Evolutionary conservation across 2,888 invertebrate genomes (phyloP).

Genomic region (Anticlea derivata): DNA sequence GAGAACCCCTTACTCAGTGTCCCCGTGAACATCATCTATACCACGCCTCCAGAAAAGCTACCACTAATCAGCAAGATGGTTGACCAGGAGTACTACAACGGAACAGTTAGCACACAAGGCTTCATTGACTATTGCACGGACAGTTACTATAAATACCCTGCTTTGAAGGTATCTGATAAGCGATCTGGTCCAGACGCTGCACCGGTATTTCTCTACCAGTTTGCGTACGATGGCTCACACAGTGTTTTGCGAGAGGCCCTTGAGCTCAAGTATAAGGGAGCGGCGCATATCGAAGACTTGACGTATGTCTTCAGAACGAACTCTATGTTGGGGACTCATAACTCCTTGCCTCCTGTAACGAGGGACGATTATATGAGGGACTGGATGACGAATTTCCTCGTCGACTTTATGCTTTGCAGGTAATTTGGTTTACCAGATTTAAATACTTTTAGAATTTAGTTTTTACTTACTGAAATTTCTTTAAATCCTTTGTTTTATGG

Average conservation of each 20-base stretch:
- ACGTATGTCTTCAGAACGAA: slow-evolving; percentile 78
- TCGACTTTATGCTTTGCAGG: slow-evolving; percentile 61
- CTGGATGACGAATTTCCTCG: slow-evolving; percentile 58
- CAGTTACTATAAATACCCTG: slow-evolving; percentile 60
- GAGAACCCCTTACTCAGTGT: slow-evolving; percentile 48
- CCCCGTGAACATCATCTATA: slow-evolving; percentile 49
- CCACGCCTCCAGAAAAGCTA: slow-evolving; percentile 36
- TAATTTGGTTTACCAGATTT: slow-evolving; percentile 38
- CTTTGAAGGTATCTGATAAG: slow-evolving; percentile 52
- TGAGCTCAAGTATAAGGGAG: slow-evolving; percentile 69
- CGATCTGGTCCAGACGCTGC: slow-evolving; percentile 51
- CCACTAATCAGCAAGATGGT: slow-evolving; percentile 44
- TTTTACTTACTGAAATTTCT: too few relatives aligned
- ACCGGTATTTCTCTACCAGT: slow-evolving; percentile 80
- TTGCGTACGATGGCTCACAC: slow-evolving; percentile 74
- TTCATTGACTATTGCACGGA: slow-evolving; percentile 59
- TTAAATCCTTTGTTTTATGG: too few relatives aligned
- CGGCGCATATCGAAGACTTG: slow-evolving; percentile 85
- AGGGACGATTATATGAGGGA: slow-evolving; percentile 53
- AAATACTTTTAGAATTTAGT: background rate
- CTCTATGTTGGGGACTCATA: slow-evolving; percentile 43
- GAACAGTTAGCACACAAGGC: slow-evolving; percentile 47
- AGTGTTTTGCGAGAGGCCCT: slow-evolving; percentile 69
- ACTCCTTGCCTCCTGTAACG: slow-evolving; percentile 34
- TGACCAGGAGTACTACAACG: slow-evolving; percentile 53